Conservation (phyloP, 2,113 vertebrate species). For the Nestor notabilis region DNA sequence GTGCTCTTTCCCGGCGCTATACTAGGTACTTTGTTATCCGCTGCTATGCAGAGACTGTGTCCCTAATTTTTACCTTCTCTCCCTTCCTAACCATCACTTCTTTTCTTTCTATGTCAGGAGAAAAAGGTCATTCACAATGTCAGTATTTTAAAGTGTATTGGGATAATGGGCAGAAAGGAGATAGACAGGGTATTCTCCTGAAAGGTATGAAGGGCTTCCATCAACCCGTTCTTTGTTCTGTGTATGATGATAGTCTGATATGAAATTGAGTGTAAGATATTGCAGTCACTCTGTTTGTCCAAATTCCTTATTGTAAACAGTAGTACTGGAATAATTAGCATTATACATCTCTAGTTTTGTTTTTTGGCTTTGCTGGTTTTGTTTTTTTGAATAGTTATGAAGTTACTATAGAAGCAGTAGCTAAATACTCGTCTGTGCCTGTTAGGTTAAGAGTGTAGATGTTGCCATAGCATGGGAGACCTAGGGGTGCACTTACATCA, state of each 20-base stretch:
- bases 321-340: neutral
- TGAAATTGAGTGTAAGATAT: neutral
- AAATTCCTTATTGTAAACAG: neutral
- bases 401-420: neutral
- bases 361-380: neutral
- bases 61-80: conserved; percentile 54
- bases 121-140: conserved; percentile 68
- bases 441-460: neutral
- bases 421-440: neutral
- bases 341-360: neutral
- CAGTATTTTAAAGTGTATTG: conserved; percentile 68
- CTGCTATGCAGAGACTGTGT: conserved; percentile 39
- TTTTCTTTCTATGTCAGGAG: conserved; percentile 69
- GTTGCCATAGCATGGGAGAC: neutral
- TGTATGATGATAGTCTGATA: conserved; percentile 50
- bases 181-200: conserved; percentile 69
- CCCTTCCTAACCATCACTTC: conserved; percentile 59
- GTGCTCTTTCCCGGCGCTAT: conserved; percentile 27
- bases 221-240: conserved; percentile 52
- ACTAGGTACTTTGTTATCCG: conserved; percentile 4
- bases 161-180: conserved; percentile 69
- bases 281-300: neutral
- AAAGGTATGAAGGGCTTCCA: conserved; percentile 64
- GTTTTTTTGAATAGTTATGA: neutral
- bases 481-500: neutral